These are phyloP conservation scores for Porphyrio hochstetteri DNA, from an alignment of 2,113 vertebrate species.

Conservation along the genomic window DNA sequence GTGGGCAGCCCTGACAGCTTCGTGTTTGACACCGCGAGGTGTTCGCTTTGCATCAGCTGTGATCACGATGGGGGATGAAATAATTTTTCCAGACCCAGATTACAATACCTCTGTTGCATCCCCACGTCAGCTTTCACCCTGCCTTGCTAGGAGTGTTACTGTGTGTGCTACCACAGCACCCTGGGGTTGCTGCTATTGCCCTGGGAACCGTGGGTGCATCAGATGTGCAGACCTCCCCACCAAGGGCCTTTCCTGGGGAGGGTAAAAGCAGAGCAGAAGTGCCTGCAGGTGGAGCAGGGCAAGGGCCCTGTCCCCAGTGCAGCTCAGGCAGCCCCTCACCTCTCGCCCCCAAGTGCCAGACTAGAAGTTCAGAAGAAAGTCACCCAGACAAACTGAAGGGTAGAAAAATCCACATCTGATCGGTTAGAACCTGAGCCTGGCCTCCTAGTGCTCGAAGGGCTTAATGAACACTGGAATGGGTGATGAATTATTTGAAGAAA, in stretches of 20 bases:
- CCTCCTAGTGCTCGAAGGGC: neutral
- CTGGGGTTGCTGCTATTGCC: neutral
- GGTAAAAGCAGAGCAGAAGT: neutral
- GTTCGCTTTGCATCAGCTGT: neutral
- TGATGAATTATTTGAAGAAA: neutral
- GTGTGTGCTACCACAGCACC: rapidly evolving
- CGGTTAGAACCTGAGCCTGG: neutral
- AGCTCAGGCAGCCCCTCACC: neutral
- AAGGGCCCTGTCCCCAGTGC: neutral
- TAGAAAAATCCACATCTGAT: neutral
- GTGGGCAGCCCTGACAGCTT: neutral
- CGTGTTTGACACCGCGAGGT: neutral
- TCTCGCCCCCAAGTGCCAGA: neutral
- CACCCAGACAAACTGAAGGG: neutral
- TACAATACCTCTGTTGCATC: neutral
- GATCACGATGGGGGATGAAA: neutral
- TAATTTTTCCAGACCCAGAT: neutral
- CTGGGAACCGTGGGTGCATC: neutral
- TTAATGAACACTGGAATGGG: neutral
- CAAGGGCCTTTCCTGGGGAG: neutral
- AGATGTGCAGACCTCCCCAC: neutral
- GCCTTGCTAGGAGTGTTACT: neutral
- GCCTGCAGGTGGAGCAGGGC: neutral
- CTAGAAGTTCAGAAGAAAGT: neutral
- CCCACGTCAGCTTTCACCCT: neutral